Conservation (phyloP, 2,888 invertebrate genomes). For the Nesidiocoris tenuis region DNA sequence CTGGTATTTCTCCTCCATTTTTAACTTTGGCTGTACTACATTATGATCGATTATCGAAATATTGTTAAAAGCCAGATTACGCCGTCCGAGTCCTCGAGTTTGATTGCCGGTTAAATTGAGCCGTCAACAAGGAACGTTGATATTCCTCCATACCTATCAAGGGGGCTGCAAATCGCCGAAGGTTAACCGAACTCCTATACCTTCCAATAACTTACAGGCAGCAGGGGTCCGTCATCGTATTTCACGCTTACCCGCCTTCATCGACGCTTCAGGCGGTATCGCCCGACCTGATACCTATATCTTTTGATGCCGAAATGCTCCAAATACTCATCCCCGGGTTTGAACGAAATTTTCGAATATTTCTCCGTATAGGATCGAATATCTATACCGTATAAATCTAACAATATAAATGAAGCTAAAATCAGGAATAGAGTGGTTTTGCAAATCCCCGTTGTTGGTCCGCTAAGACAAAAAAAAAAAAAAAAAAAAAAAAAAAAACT, state of each 20-base stretch:
- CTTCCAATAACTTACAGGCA: neutral
- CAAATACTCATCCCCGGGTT: neutral
- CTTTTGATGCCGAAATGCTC: neutral
- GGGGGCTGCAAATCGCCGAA: neutral
- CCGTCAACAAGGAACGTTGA: neutral
- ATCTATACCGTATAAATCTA: neutral
- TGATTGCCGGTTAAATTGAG: slow-evolving; percentile 6
- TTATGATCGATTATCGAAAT: too few relatives aligned
- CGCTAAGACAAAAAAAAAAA: too few relatives aligned
- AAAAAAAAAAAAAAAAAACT: too few relatives aligned
- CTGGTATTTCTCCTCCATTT: too few relatives aligned
- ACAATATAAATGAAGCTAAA: neutral
- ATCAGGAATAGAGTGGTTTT: neutral
- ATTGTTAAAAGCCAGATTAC: too few relatives aligned
- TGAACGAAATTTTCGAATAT: neutral
- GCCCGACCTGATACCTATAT: neutral
- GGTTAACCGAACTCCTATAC: neutral
- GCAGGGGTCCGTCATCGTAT: slow-evolving; percentile 11
- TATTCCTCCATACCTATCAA: neutral
- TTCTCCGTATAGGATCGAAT: too few relatives aligned
- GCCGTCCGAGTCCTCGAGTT: too few relatives aligned
- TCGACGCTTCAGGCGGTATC: neutral
- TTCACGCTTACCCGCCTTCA: slow-evolving; percentile 6
- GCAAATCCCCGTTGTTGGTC: neutral
- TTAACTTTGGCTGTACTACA: too few relatives aligned